These are phyloP conservation scores for Nannoperca obscura DNA, from an alignment of 2,797 vertebrate genomes.

Conservation along the genomic window DNA sequence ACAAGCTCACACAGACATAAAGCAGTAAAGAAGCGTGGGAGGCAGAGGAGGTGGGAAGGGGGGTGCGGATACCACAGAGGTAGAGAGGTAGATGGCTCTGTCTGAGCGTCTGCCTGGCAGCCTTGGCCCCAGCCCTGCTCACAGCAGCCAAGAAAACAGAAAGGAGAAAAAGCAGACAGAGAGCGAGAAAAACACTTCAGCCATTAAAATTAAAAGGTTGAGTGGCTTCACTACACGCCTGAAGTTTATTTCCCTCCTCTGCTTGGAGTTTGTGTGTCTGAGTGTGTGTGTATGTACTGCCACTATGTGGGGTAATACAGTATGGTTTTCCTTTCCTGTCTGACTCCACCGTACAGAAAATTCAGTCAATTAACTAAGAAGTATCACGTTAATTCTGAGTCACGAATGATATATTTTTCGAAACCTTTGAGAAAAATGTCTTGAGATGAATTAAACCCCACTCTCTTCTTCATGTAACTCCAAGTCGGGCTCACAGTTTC, in stretches of 20 bases:
- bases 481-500: neutral
- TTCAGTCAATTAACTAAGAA: conserved; percentile 3
- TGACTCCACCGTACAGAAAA: conserved; percentile 9
- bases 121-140: conserved; percentile 79
- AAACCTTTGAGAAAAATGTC: neutral
- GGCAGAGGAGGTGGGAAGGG: conserved; percentile 23
- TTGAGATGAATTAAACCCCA: neutral
- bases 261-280: conserved; percentile 54
- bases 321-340: conserved; percentile 15
- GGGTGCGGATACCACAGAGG: conserved; percentile 79
- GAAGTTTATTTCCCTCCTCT: conserved; percentile 73
- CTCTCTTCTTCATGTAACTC: neutral
- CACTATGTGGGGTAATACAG: conserved; percentile 22
- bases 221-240: conserved; percentile 75
- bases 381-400: conserved; percentile 1
- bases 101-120: conserved; percentile 81
- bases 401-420: neutral
- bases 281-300: conserved; percentile 48
- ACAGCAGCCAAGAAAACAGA: conserved; percentile 84
- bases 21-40: conserved; percentile 52
- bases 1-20: conserved; percentile 57
- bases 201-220: conserved; percentile 86
- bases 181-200: conserved; percentile 75
- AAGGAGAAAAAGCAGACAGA: conserved; percentile 69
- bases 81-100: conserved; percentile 75